phyloP scores from a whole-genome alignment of 2,797 vertebrate species.

The Natrix natrix region DNA sequence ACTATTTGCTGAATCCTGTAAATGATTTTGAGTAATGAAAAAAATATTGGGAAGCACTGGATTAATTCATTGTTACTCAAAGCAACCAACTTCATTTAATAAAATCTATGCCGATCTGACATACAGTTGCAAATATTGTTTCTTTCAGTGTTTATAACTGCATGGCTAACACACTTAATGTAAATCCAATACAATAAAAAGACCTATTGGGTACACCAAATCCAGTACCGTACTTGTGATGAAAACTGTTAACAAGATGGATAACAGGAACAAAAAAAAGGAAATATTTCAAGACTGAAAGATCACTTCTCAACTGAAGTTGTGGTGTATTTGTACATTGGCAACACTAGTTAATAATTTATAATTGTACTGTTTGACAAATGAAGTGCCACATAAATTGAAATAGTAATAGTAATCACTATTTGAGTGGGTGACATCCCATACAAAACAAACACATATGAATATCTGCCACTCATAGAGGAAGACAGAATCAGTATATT shows the following conservation, averaged over 20 bases:
- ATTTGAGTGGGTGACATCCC: not conserved
- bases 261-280: accelerated
- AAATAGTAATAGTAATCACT: constrained; percentile 8
- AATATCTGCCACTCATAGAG: not conserved
- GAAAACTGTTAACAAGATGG: not conserved
- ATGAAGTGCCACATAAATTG: not conserved
- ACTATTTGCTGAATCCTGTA: not conserved
- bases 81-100: not conserved
- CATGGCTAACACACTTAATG: not conserved
- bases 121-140: not conserved
- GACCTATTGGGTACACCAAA: not conserved
- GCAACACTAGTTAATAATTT: not conserved
- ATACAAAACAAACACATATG: not conserved
- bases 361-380: not conserved
- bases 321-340: accelerated
- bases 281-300: not conserved
- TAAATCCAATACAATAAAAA: not conserved
- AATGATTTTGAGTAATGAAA: not conserved
- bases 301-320: not conserved
- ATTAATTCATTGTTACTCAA: not conserved
- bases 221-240: not conserved
- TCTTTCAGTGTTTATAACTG: not conserved
- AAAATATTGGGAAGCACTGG: not conserved
- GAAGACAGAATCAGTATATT: not conserved
- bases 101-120: not conserved